Evolutionary conservation across 2,888 invertebrate genomes (phyloP).

Genomic region (Ectemnius lituratus): DNA sequence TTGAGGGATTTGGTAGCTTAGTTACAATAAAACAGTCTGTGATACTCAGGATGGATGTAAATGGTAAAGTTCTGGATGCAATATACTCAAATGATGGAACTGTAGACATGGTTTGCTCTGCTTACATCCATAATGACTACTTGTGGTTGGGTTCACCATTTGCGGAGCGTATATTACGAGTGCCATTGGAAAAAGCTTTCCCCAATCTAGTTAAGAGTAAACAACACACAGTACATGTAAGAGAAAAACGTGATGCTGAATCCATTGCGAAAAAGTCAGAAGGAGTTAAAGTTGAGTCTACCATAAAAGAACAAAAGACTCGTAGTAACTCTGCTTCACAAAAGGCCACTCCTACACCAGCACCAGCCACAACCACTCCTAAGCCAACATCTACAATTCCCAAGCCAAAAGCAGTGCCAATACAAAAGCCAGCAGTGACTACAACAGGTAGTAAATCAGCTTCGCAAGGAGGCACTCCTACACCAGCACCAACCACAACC

Average conservation of each 20-base stretch:
- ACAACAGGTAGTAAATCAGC: conserved; percentile 25
- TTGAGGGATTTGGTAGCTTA: conserved; percentile 47
- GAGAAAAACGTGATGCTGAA: conserved; percentile 30
- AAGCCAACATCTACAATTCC: conserved; percentile 45
- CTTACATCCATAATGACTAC: conserved; percentile 82
- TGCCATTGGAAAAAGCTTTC: conserved; percentile 80
- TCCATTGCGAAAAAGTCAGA: conserved; percentile 15
- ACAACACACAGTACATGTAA: conserved; percentile 26
- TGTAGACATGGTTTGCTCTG: conserved; percentile 82
- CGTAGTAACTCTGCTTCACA: conserved; percentile 15
- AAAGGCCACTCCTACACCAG: conserved; percentile 28
- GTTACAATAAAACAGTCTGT: conserved; percentile 36
- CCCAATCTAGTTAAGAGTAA: conserved; percentile 52
- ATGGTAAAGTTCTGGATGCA: conserved; percentile 85
- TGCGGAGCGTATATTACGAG: conserved; percentile 82
- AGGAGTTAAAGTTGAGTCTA: background rate
- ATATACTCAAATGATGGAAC: conserved; percentile 83
- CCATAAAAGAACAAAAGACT: conserved; percentile 46
- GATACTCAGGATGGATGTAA: conserved; percentile 82
- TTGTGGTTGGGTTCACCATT: conserved; percentile 86
- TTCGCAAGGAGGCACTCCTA: conserved; percentile 13
- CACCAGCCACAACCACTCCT: conserved; percentile 26
- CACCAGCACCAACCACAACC: conserved; percentile 29
- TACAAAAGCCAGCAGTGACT: conserved; percentile 40
- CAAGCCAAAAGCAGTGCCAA: conserved; percentile 13